These are phyloP conservation scores for Gnatocerus cornutus DNA, from an alignment of 2,888 invertebrate genomes.

Conservation along the genomic window DNA sequence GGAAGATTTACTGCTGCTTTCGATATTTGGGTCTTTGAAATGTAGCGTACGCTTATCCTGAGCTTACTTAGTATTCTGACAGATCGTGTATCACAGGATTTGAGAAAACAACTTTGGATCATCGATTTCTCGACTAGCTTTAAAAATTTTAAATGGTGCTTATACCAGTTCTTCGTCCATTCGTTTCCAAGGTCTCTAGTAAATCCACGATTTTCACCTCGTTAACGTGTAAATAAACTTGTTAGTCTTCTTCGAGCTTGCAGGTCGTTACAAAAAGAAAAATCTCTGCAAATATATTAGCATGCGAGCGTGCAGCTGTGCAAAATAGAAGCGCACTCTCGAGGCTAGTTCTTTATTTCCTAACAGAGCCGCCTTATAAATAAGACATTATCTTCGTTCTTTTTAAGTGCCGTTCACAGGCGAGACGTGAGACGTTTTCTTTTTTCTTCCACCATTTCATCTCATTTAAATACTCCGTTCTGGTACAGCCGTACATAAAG, in stretches of 20 bases:
- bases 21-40: too few relatives aligned
- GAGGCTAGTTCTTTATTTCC: slow-evolving; percentile 50
- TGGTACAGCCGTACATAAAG: slow-evolving; percentile 55
- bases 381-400: slow-evolving; percentile 57
- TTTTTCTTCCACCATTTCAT: slow-evolving; percentile 44
- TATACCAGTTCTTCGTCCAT: not conserved
- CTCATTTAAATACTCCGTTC: slow-evolving; percentile 48
- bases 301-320: slow-evolving; percentile 42
- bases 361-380: slow-evolving; percentile 54
- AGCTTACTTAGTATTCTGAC: too few relatives aligned
- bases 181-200: slow-evolving; percentile 18
- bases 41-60: too few relatives aligned
- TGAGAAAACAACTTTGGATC: too few relatives aligned
- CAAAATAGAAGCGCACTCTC: slow-evolving; percentile 42
- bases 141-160: not conserved
- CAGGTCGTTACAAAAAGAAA: slow-evolving; percentile 22
- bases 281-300: slow-evolving; percentile 32
- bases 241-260: slow-evolving; percentile 14
- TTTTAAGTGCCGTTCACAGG: slow-evolving; percentile 53
- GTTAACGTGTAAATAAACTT: slow-evolving; percentile 44
- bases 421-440: slow-evolving; percentile 59
- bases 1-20: too few relatives aligned
- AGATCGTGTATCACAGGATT: too few relatives aligned
- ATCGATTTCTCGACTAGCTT: too few relatives aligned
- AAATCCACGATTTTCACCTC: slow-evolving; percentile 43